phyloP scores from a whole-genome alignment of 2,888 invertebrate genomes.

The Tipula unca region DNA sequence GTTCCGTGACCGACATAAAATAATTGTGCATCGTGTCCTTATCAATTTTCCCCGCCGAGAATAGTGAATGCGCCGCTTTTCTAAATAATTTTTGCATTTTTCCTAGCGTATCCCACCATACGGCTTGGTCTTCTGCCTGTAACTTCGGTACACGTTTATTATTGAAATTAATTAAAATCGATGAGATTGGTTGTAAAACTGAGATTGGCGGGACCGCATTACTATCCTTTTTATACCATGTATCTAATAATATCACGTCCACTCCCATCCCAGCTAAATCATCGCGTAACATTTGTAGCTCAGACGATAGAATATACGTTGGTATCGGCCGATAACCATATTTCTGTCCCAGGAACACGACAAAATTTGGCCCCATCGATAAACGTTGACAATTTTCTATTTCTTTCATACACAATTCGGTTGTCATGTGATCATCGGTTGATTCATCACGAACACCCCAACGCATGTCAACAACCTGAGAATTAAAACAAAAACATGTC shows the following conservation, averaged over 20 bases:
- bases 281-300: constrained; percentile 77
- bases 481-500: neutral
- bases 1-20: constrained; percentile 98
- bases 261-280: constrained; percentile 75
- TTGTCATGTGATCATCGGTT: constrained; percentile 99
- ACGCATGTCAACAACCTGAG: constrained; percentile 93
- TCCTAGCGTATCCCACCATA: constrained; percentile 95
- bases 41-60: constrained; percentile 74
- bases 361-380: constrained; percentile 97
- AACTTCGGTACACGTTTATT: constrained; percentile 93
- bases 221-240: constrained; percentile 93
- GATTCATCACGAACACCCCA: constrained; percentile 98
- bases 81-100: constrained; percentile 93
- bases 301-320: constrained; percentile 86
- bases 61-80: constrained; percentile 82
- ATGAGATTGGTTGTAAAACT: constrained; percentile 93
- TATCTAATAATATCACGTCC: constrained; percentile 75
- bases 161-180: constrained; percentile 93
- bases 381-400: constrained; percentile 95
- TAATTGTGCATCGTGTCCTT: constrained; percentile 95
- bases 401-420: constrained; percentile 95
- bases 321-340: constrained; percentile 98
- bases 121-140: constrained; percentile 91
- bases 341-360: constrained; percentile 95
- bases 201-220: constrained; percentile 94